Evolutionary conservation across 2,113 vertebrate genomes (phyloP).

Genomic region (Poeciliopsis occidentalis): DNA sequence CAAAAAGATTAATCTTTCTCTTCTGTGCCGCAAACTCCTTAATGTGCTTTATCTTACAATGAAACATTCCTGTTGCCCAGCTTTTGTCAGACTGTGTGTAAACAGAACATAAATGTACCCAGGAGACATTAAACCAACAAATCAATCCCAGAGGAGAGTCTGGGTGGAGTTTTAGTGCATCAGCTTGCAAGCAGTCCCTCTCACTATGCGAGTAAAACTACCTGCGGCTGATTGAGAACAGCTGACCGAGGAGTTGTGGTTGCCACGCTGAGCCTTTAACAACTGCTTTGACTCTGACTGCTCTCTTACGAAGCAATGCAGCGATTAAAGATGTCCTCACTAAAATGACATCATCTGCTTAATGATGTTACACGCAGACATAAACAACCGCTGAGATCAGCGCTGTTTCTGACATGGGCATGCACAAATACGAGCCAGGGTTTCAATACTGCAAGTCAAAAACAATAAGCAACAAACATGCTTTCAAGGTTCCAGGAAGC

Average conservation of each 20-base stretch:
- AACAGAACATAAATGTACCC: constrained; percentile 26
- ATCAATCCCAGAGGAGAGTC: constrained; percentile 1
- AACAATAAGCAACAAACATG: background rate
- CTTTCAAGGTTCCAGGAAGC: background rate
- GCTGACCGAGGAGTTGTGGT: constrained; percentile 58
- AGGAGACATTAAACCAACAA: constrained; percentile 31
- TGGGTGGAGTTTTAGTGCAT: background rate
- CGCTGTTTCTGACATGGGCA: background rate
- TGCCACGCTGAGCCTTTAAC: constrained; percentile 61
- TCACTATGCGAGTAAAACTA: constrained; percentile 19
- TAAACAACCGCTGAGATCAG: constrained; percentile 51
- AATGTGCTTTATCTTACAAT: constrained; percentile 34
- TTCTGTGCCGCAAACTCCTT: background rate
- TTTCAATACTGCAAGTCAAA: background rate
- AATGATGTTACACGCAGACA: constrained; percentile 41
- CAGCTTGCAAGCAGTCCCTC: constrained; percentile 3
- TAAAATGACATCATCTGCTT: constrained; percentile 45
- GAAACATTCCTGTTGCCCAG: constrained; percentile 46
- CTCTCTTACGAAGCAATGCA: constrained; percentile 22
- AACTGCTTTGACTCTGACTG: constrained; percentile 39
- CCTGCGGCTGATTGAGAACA: constrained; percentile 50
- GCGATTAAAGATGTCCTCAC: constrained; percentile 53
- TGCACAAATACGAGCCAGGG: constrained; percentile 10
- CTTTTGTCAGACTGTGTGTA: constrained; percentile 21
- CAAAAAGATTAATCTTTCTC: too few relatives aligned